Evolutionary conservation across 2,113 vertebrate species (phyloP), one percentile per base, ranked within the genome.

Genomic region (Microtus pennsylvanicus): DNA sequence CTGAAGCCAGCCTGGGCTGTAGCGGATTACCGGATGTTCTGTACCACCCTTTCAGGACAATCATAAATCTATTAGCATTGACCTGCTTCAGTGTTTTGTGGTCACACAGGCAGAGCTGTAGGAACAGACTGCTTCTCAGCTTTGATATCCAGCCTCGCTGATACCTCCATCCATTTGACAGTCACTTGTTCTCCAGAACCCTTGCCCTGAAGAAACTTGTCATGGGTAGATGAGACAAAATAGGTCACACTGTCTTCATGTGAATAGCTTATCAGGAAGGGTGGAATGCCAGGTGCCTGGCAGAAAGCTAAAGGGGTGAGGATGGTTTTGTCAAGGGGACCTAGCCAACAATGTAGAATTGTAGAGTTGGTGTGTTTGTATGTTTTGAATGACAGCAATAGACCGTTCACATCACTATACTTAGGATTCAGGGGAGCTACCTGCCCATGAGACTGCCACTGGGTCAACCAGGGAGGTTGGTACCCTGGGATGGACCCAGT

Each of bases 401-500:
- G 24, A 50, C 5, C 10, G 24, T 12, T 6, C 30, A 22, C 74
- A 47, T 35, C 50, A 72, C 30, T 86, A 38, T 28, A 30, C 70
- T 85, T 7, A 33, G 76, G 33, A n/a, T 55, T 77, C 45, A 30
- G 7, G 11, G 33, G 5, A 67, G 21, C 47, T 26, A 22, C 33
- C 14, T 24, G 47, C 13, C n/a, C 14, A 10, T 6, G 8, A 16
- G 6, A 30, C 38, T 11, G 35, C 61, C 28, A 17, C 28, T 77
- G 63, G 22, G 42, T 26, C 35, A 45, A 42, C 24, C 6, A 58
- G 42, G 47, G 10, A 55, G 47, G 16, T 38, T 30, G 45, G 38
- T 35, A 2, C 52, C 6, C 0, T 38, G 8, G 33, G 1, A 45
- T 1, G 14, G 28, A 42, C 7, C 16, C 11, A 1, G 26, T 38